These are phyloP conservation scores for Dione vanillae DNA, from an alignment of 2,888 invertebrate genomes.

Conservation along the genomic window DNA sequence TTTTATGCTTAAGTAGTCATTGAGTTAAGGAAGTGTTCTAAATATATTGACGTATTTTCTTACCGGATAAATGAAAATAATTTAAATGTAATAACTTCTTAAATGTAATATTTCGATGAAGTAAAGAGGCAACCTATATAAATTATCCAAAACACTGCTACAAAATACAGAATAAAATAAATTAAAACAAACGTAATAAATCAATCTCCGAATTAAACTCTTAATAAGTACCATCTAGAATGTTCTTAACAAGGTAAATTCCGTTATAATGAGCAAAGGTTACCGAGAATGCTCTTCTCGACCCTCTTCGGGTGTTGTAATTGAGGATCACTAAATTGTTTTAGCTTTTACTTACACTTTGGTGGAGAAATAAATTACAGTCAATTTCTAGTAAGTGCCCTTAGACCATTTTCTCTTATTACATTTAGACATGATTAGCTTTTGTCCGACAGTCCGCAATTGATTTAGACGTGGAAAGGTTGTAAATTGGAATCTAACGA, in stretches of 20 bases:
- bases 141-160: too few species aligned
- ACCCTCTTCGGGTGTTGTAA: conserved; percentile 54
- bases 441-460: conserved; percentile 40
- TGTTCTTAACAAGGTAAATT: conserved; percentile 44
- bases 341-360: conserved; percentile 65
- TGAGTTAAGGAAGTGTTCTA: too few species aligned
- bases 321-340: conserved; percentile 67
- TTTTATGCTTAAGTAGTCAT: too few species aligned
- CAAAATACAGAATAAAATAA: too few species aligned
- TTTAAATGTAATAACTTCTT: too few species aligned
- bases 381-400: conserved; percentile 64
- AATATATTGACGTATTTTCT: too few species aligned
- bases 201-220: conserved; percentile 10
- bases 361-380: conserved; percentile 66
- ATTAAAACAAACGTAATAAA: conserved; percentile 12
- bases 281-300: conserved; percentile 40
- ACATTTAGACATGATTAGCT: conserved; percentile 54
- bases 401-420: conserved; percentile 56
- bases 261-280: conserved; percentile 45
- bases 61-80: too few species aligned
- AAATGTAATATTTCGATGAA: too few species aligned
- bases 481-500: conserved; percentile 19
- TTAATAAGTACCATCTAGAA: conserved; percentile 27
- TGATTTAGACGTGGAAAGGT: conserved; percentile 9
- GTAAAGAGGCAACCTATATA: too few species aligned